A percentile compares a stretch with the other conserved stretches of the same genome.
Conservation (phyloP, 2,797 vertebrate genomes). For the Pseudocheirus occidentalis region DNA sequence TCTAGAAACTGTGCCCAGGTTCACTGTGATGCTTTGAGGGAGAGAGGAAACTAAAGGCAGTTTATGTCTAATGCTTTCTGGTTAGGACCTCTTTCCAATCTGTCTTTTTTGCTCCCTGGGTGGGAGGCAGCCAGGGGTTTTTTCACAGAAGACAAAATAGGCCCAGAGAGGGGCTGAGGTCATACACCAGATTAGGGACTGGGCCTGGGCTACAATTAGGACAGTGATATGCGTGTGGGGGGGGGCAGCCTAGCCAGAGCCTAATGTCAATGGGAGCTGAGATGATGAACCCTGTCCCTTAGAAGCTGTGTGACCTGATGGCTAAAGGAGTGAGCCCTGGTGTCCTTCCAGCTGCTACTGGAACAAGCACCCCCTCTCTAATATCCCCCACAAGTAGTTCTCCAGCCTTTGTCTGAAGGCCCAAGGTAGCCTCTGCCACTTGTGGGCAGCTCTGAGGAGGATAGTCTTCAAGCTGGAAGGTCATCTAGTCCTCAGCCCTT, state of each 20-base stretch:
- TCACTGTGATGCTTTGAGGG: background rate
- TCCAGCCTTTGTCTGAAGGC: background rate
- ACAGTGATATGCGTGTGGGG: background rate
- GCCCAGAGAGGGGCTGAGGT: background rate
- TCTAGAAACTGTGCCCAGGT: background rate
- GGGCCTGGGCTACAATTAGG: background rate
- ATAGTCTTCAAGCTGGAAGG: background rate
- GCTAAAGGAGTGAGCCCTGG: background rate
- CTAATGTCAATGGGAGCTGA: background rate
- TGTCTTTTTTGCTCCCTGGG: background rate
- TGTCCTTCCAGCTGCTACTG: background rate
- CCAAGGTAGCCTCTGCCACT: background rate
- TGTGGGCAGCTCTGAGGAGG: background rate
- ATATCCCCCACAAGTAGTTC: background rate
- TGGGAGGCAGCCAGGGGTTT: background rate
- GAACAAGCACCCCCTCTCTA: background rate
- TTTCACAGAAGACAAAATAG: background rate
- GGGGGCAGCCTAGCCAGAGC: too few relatives aligned
- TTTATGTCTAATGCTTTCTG: background rate
- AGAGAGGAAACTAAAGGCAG: background rate
- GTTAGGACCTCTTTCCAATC: background rate
- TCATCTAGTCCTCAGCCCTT: background rate
- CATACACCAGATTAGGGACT: background rate
- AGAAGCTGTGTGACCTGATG: background rate
- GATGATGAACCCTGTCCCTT: background rate